phyloP scores from a whole-genome alignment of 2,113 vertebrate species.

The Lonchura striata region DNA sequence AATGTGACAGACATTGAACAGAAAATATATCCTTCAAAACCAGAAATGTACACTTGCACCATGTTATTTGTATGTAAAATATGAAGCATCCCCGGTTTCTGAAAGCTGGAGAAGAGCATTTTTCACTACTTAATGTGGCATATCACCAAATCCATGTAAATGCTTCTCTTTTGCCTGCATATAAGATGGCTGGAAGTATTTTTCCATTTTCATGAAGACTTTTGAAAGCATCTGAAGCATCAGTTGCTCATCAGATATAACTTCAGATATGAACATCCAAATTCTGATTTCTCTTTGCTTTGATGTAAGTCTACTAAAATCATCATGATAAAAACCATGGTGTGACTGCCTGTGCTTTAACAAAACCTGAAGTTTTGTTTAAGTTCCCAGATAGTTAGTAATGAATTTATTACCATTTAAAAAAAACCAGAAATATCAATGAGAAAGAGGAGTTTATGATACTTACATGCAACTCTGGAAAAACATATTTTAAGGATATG shows the following conservation, averaged over 20 bases:
- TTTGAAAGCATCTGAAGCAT: background rate
- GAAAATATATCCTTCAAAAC: background rate
- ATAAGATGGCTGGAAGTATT: background rate
- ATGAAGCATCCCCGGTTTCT: background rate
- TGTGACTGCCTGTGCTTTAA: background rate
- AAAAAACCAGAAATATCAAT: background rate
- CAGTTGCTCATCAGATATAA: background rate
- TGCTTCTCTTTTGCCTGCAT: background rate
- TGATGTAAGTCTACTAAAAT: background rate
- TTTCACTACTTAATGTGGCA: background rate
- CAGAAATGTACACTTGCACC: background rate
- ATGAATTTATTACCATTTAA: background rate
- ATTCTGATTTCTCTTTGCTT: background rate
- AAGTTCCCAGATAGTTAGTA: background rate
- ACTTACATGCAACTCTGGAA: background rate
- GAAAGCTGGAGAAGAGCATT: background rate
- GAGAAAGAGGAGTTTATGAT: background rate
- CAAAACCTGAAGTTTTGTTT: background rate
- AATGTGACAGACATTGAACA: background rate
- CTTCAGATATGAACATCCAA: background rate
- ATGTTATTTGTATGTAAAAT: background rate
- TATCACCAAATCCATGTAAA: background rate
- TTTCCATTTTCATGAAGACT: background rate
- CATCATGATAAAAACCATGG: background rate
- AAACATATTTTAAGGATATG: background rate